These are phyloP conservation scores for Muraenolepis orangiensis DNA, from an alignment of 2,797 vertebrate species.

Conservation along the genomic window DNA sequence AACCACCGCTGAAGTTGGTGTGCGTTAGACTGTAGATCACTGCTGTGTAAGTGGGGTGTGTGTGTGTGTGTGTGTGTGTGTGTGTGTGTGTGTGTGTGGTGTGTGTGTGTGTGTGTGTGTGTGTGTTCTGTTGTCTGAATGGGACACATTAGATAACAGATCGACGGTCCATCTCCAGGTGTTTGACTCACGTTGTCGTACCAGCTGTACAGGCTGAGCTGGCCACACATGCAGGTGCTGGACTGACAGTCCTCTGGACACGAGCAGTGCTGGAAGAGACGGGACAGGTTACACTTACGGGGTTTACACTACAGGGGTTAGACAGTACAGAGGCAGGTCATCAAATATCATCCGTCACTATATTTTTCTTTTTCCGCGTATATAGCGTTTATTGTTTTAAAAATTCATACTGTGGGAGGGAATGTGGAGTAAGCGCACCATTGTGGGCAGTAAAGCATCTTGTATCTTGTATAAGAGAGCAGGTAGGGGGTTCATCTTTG, in stretches of 20 bases:
- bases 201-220: conserved; percentile 95
- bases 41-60: background rate
- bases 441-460: too few relatives aligned
- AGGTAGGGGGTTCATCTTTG: too few relatives aligned
- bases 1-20: background rate
- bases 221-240: conserved; percentile 91
- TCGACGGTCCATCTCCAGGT: background rate
- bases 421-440: too few relatives aligned
- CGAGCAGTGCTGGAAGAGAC: conserved; percentile 84
- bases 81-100: background rate
- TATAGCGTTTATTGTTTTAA: too few relatives aligned
- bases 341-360: too few relatives aligned
- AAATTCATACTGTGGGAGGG: too few relatives aligned
- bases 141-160: background rate
- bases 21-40: background rate
- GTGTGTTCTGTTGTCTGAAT: background rate
- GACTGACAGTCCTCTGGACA: conserved; percentile 95
- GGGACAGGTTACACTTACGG: background rate
- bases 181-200: conserved; percentile 83
- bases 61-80: background rate
- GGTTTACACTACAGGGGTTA: too few relatives aligned
- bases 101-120: too few relatives aligned
- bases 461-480: too few relatives aligned
- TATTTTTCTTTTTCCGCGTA: too few relatives aligned
- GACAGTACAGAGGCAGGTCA: background rate